Evolutionary conservation across 1,140 invertebrate species (phyloP).

Genomic region (Trichogramma pretiosum): DNA sequence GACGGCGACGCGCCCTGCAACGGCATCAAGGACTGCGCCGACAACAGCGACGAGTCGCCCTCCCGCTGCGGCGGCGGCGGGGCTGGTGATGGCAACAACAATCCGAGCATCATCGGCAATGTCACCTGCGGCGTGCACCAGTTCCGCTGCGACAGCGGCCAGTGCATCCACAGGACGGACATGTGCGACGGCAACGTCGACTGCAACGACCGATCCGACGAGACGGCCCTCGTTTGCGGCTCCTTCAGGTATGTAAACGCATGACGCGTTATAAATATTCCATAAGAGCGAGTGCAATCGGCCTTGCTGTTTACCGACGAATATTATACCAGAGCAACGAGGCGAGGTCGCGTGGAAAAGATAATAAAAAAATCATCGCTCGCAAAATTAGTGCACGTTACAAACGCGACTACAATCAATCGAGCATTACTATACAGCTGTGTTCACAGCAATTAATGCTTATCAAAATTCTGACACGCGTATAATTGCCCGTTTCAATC

Average conservation of each 20-base stretch:
- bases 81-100: background rate
- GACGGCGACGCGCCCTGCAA: slow-evolving; percentile 48
- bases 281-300: too few species aligned
- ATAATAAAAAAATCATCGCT: too few species aligned
- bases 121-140: slow-evolving; percentile 20
- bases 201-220: slow-evolving; percentile 52
- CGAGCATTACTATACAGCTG: too few species aligned
- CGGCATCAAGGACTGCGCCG: slow-evolving; percentile 52
- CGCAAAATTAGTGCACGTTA: too few species aligned
- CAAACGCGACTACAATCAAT: too few species aligned
- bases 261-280: too few species aligned
- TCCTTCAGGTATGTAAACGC: slow-evolving; percentile 30
- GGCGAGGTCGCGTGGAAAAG: too few species aligned
- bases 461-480: too few species aligned
- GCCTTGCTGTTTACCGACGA: too few species aligned
- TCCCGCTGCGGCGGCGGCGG: slow-evolving; percentile 14
- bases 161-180: slow-evolving; percentile 28
- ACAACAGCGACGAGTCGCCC: slow-evolving; percentile 59
- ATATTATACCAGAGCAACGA: too few species aligned
- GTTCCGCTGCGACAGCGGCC: slow-evolving; percentile 32
- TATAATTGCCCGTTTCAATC: too few species aligned
- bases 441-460: too few species aligned
- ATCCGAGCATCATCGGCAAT: background rate
- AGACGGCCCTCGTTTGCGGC: slow-evolving; percentile 45
- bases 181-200: slow-evolving; percentile 49